Percentiles rank a stretch among this genome's conserved stretches.
phyloP scores from a whole-genome alignment of 64 coral and sea anemone genomes.

The Stichodactyla helianthus region DNA sequence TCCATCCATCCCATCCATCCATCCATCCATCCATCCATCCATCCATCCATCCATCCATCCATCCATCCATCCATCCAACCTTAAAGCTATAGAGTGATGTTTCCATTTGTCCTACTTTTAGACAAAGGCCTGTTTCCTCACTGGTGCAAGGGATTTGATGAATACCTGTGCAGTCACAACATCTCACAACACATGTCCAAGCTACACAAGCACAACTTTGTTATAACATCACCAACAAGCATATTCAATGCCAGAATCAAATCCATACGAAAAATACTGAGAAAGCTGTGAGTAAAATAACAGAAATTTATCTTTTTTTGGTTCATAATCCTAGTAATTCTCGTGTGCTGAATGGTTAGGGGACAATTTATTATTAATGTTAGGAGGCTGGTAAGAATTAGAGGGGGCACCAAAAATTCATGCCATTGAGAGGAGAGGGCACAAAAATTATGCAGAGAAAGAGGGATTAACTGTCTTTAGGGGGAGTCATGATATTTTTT shows the following conservation, averaged over 20 bases:
- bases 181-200: conserved; percentile 83
- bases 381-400: too few relatives aligned
- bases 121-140: conserved; percentile 73
- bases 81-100: background rate
- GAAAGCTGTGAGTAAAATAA: conserved; percentile 65
- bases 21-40: too few relatives aligned
- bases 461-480: too few relatives aligned
- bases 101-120: conserved; percentile 2
- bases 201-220: conserved; percentile 70
- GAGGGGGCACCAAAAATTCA: too few relatives aligned
- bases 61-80: background rate
- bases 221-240: conserved; percentile 48
- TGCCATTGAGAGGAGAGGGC: too few relatives aligned
- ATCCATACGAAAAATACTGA: conserved; percentile 58
- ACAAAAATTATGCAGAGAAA: too few relatives aligned
- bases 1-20: too few relatives aligned
- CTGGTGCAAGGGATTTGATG: conserved; percentile 49
- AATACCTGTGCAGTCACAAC: conserved; percentile 57
- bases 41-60: background rate
- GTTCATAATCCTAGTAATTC: too few relatives aligned
- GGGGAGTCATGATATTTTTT: too few relatives aligned
- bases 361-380: too few relatives aligned
- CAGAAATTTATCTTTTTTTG: background rate
- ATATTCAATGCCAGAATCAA: conserved; percentile 60
- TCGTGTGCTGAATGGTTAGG: too few relatives aligned